Evolutionary conservation across 2,888 invertebrate species (phyloP).

Genomic region (Drepanosiphum platanoidis): DNA sequence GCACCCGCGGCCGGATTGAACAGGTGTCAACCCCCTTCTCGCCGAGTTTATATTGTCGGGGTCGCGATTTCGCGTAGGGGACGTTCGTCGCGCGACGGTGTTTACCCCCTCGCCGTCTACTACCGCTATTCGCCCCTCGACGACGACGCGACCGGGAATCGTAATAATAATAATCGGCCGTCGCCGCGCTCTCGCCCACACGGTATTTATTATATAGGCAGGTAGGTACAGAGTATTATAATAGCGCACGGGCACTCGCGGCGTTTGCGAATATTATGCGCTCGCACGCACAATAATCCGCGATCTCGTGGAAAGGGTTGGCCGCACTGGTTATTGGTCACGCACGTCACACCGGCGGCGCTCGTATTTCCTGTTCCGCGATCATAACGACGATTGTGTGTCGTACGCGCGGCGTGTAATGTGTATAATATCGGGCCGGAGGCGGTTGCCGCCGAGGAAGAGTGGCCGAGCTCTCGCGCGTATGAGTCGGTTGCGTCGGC

Average conservation of each 20-base stretch:
- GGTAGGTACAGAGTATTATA: too few species aligned
- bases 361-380: conserved; percentile 62
- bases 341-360: conserved; percentile 60
- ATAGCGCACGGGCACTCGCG: too few species aligned
- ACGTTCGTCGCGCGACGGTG: not conserved
- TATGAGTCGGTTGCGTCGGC: not conserved
- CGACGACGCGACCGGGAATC: too few species aligned
- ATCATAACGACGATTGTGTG: conserved; percentile 61
- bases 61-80: not conserved
- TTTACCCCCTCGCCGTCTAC: not conserved
- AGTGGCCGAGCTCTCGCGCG: not conserved
- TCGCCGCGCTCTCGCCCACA: not conserved
- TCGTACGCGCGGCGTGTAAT: conserved; percentile 31
- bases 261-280: too few species aligned
- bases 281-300: not conserved
- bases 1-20: not conserved
- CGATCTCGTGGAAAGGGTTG: conserved; percentile 53
- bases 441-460: conserved; percentile 15
- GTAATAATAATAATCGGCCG: too few species aligned
- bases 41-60: not conserved
- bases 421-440: conserved; percentile 1
- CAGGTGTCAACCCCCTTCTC: conserved; percentile 27
- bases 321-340: conserved; percentile 62
- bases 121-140: too few species aligned
- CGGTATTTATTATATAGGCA: too few species aligned